Evolutionary conservation across 2,888 invertebrate genomes (phyloP), one percentile per base, ranked within the genome.

Genomic region (Neuroscelio doddi): DNA sequence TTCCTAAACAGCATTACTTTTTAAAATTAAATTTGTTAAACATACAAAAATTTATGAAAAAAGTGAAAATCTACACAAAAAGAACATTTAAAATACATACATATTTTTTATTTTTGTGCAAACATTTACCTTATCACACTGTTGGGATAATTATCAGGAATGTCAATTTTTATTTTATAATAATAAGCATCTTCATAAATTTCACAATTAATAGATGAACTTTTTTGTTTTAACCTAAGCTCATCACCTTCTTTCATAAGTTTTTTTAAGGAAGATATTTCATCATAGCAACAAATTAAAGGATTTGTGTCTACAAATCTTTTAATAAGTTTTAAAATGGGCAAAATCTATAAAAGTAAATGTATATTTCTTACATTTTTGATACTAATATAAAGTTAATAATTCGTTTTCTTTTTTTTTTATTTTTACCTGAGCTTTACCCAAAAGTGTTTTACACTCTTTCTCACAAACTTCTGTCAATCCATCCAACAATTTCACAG

Each of bases 271-370:
- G 85, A 79, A 59, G 87, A 86, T 61, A 93, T 90, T 83, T 93
- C 92, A 75, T 91, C 90, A 69, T 90, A 90, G 73, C 92, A 92
- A 56, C 91, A 90, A 75, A 89, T 90, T 1, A 93, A 83, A 0
- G 91, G 90, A 84, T 92, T 91, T 68, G 92, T 91, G 42, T 89
- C 87, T 9, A 92, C 82, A 77, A 92, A 92, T 63, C 87, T 89
- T 45, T 87, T 84, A 3, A 92, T 83, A 75, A 92, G 91, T 69
- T 88, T 86, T 10, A 91, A 79, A 2, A 88, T 84, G 41, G 85
- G 85, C 27, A 92, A 77, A 10, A 90, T 83, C 87, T 89, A 80
- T 8, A 70, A 69, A 10, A 50, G 55, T 68, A 76, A 56, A n/a
- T n/a, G n/a, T n/a, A n/a, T n/a, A n/a, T n/a, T n/a, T n/a, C n/a